Percentiles rank a stretch among this genome's conserved stretches.
These are phyloP conservation scores for Vesta saturnalis DNA, from an alignment of 2,888 invertebrate genomes.

Conservation along the genomic window DNA sequence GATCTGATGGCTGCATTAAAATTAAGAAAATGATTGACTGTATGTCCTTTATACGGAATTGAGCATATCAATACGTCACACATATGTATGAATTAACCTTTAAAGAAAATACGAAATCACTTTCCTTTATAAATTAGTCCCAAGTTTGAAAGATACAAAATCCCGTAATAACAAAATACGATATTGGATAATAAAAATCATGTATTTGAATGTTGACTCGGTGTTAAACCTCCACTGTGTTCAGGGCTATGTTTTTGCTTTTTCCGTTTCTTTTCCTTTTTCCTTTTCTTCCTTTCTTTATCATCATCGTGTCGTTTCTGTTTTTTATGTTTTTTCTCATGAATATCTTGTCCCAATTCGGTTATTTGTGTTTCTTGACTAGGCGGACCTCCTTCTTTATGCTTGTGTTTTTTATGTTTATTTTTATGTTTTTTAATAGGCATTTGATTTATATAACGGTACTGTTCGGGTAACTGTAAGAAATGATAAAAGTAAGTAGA, in stretches of 20 bases:
- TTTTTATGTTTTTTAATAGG: conserved; percentile 95
- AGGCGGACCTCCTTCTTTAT: conserved; percentile 85
- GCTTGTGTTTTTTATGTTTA: conserved; percentile 94
- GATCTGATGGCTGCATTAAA: no score
- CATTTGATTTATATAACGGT: conserved; percentile 90
- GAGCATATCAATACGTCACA: no score
- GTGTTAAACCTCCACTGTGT: conserved; percentile 75
- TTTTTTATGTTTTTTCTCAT: conserved; percentile 96
- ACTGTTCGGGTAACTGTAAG: conserved; percentile 89
- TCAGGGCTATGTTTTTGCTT: conserved; percentile 94
- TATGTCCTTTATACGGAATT: no score
- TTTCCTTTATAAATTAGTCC: no score
- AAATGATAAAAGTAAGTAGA: neutral
- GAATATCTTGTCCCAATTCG: conserved; percentile 75
- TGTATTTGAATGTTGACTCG: conserved; percentile 64
- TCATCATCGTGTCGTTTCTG: conserved; percentile 94
- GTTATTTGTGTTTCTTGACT: conserved; percentile 80
- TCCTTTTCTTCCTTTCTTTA: conserved; percentile 91
- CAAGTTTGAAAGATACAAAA: no score
- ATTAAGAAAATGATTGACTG: no score
- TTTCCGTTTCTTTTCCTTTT: conserved; percentile 95
- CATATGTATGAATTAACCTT: no score
- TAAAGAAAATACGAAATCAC: no score
- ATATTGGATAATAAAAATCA: conserved; percentile 16
- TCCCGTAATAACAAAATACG: neutral